Base-by-base conservation (phyloP, 2,888 invertebrate genomes). In the Dusona sp. region DNA sequence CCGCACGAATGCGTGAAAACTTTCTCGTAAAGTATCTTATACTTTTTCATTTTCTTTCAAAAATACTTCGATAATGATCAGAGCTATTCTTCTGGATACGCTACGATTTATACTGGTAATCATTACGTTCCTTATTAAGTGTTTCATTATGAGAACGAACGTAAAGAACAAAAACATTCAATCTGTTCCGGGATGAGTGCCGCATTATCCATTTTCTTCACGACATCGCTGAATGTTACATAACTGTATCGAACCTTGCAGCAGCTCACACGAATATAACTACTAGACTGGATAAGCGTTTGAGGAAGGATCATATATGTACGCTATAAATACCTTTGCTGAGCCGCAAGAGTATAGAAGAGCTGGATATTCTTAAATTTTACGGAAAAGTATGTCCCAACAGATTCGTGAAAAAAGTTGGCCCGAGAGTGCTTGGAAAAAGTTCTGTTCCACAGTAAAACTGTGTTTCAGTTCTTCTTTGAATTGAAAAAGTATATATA, bases 401-500 rank as follows among this genome's bases (percentile, higher is more conserved):
- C 83, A 84, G 83, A 86, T 81, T 81, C 68, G 61, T 16, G 72
- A 73, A 77, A 61, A 42, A 83, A 86, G 72, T 81, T 86, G 25
- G 25, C 51, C 73, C 38, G 65, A 73, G 67, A 73, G 72, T 73
- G 68, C 83, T 83, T 83, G 57, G 83, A 51, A 51, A 68, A 86
- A 86, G 80, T 83, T 86, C 22, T 61, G 68, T 80, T 78, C 65
- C 36, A 74, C 19, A 74, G 77, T 78, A 67, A 73, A 81, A 84
- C 83, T 81, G 78, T 68, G 78, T 84, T 78, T 65, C 78, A 78
- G 64, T 61, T 78, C 81, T 48, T 72, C 80, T 84, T 79, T 68
- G 73, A 74, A 84, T 86, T 84, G 83, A 86, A 81, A 86, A 81
- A 74, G 78, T 81, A 80, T 77, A 72, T 83, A 77, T 42, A 79